Evolutionary conservation across 2,888 invertebrate genomes (phyloP).

Genomic region (Spodoptera exigua): DNA sequence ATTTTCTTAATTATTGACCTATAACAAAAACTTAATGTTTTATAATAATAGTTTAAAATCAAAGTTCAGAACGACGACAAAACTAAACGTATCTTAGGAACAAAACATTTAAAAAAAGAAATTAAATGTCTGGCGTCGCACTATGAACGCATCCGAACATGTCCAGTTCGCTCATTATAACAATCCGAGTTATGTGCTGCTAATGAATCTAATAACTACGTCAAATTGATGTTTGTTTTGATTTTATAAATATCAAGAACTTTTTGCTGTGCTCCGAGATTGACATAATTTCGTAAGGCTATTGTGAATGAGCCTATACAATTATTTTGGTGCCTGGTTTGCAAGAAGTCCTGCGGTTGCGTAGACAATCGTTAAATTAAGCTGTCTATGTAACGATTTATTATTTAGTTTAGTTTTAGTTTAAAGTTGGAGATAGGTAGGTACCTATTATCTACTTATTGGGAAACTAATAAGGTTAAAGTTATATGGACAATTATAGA

Average conservation of each 20-base stretch:
- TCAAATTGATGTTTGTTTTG: slow-evolving; percentile 51
- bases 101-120: too few species aligned
- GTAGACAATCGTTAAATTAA: too few species aligned
- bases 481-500: too few species aligned
- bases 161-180: slow-evolving; percentile 50
- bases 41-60: neutral
- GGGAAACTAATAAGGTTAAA: too few species aligned
- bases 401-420: too few species aligned
- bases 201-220: slow-evolving; percentile 54
- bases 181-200: slow-evolving; percentile 48
- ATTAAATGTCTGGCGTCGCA: too few species aligned
- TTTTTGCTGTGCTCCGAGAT: slow-evolving; percentile 19
- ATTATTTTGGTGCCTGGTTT: slow-evolving; percentile 3
- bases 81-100: neutral
- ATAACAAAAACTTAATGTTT: too few species aligned
- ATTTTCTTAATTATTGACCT: too few species aligned
- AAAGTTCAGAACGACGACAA: neutral
- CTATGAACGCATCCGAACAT: slow-evolving; percentile 32
- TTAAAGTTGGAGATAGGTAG: too few species aligned
- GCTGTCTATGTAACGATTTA: too few species aligned
- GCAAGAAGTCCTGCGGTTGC: too few species aligned
- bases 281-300: neutral
- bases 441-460: too few species aligned
- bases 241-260: slow-evolving; percentile 37
- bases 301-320: slow-evolving; percentile 9